Evolutionary conservation across 2,113 vertebrate genomes (phyloP).

Genomic region (Nibea albiflora): DNA sequence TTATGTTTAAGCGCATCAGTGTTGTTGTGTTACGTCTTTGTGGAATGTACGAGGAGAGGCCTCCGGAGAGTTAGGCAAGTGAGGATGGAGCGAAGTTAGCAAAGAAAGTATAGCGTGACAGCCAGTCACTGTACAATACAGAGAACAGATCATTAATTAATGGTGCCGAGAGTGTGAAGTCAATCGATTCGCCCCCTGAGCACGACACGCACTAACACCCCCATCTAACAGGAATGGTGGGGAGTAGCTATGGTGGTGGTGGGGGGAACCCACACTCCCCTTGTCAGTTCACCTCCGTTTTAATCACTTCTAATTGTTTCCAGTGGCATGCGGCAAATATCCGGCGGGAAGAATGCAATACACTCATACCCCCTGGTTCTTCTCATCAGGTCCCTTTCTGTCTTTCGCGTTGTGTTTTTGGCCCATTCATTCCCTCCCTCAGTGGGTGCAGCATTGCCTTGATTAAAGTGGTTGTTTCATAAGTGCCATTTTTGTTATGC

Average conservation of each 20-base stretch:
- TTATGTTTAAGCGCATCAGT: constrained; percentile 74
- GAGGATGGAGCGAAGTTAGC: constrained; percentile 45
- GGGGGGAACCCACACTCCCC: constrained; percentile 50
- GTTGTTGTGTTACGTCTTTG: constrained; percentile 68
- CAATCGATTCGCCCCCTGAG: constrained; percentile 80
- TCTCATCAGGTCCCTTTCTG: constrained; percentile 64
- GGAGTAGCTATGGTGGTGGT: constrained; percentile 12
- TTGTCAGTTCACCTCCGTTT: constrained; percentile 78
- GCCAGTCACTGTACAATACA: constrained; percentile 67
- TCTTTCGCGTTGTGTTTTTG: constrained; percentile 14
- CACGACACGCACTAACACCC: constrained; percentile 75
- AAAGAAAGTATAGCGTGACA: constrained; percentile 58
- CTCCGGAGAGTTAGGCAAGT: constrained; percentile 28
- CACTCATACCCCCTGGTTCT: constrained; percentile 44
- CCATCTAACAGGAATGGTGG: constrained; percentile 56
- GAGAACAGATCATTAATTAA: constrained; percentile 83
- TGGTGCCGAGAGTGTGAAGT: constrained; percentile 79
- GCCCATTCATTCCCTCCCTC: constrained; percentile 23
- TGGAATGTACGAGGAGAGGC: constrained; percentile 33
- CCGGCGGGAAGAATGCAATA: constrained; percentile 33
- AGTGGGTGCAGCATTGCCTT: constrained; percentile 37
- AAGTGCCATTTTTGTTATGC: constrained; percentile 54
- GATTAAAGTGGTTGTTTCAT: constrained; percentile 67
- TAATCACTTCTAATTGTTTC: constrained; percentile 82
- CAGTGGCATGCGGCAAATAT: constrained; percentile 69